Conservation (phyloP, 2,797 vertebrate species). For the Eospalax fontanierii region DNA sequence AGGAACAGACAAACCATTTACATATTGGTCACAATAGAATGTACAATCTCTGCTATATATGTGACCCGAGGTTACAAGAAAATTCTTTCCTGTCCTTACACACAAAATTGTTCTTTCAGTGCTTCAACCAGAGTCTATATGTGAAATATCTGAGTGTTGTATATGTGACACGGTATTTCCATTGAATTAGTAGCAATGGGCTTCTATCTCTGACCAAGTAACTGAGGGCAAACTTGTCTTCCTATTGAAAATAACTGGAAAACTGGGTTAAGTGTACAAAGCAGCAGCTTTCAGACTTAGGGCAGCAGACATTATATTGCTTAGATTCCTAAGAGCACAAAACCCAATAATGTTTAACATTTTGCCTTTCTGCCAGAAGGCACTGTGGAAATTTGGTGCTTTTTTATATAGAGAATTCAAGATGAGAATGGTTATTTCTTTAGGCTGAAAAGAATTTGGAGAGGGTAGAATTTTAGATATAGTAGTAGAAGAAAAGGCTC, state of each 20-base stretch:
- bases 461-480: conserved; percentile 26
- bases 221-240: not conserved
- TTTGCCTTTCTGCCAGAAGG: not conserved
- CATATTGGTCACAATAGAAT: not conserved
- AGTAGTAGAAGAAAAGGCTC: conserved; percentile 7
- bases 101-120: conserved; percentile 32
- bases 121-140: not conserved
- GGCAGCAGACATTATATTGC: not conserved
- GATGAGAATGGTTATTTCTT: not conserved
- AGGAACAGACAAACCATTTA: not conserved
- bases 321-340: not conserved
- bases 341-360: not conserved
- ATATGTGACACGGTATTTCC: not conserved
- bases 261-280: conserved; percentile 20
- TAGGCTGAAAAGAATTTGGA: not conserved
- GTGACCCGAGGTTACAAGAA: conserved; percentile 31
- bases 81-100: conserved; percentile 8
- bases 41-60: not conserved
- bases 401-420: not conserved
- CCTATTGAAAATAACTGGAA: conserved; percentile 38
- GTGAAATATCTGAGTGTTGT: conserved; percentile 16
- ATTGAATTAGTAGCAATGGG: conserved; percentile 32
- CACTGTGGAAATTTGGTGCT: not conserved
- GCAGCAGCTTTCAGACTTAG: not conserved
- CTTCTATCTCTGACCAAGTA: conserved; percentile 19